These are phyloP conservation scores for Cyphomyrmex costatus DNA, from an alignment of 1,140 invertebrate genomes.

Conservation along the genomic window DNA sequence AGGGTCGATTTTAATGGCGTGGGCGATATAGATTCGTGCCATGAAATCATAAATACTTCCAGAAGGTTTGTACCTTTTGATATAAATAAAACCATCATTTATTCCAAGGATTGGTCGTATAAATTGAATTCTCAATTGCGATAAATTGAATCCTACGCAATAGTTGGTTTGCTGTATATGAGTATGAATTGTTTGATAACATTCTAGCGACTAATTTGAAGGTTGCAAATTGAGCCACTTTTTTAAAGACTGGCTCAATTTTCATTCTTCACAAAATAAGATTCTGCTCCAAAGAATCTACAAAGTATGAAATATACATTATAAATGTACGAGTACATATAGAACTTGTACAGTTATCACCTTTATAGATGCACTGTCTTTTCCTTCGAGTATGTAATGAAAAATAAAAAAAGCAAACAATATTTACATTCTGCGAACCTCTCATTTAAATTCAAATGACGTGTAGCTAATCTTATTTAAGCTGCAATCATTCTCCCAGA, in stretches of 20 bases:
- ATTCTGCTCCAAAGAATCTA: no score
- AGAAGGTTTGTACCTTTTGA: background rate
- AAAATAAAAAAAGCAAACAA: background rate
- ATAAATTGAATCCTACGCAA: conserved; percentile 47
- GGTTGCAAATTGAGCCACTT: no score
- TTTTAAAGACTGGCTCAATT: no score
- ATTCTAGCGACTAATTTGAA: no score
- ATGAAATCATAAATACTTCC: conserved; percentile 52
- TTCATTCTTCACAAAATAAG: no score
- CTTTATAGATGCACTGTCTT: no score
- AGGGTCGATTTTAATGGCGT: conserved; percentile 28
- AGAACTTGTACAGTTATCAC: no score
- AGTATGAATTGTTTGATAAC: no score
- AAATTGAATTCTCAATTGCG: conserved; percentile 19
- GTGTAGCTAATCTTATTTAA: conserved; percentile 4
- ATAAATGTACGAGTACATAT: no score
- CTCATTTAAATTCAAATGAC: conserved; percentile 12
- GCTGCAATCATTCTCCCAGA: background rate
- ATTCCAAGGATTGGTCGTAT: conserved; percentile 13
- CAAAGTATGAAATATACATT: no score
- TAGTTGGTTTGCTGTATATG: background rate
- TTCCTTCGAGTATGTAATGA: background rate
- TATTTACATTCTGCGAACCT: background rate
- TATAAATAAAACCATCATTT: conserved; percentile 38
- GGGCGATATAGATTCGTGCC: conserved; percentile 22